A percentile compares a stretch with the other conserved stretches of the same genome.
Conservation (phyloP, 2,797 vertebrate genomes). For the Enoplosus armatus region DNA sequence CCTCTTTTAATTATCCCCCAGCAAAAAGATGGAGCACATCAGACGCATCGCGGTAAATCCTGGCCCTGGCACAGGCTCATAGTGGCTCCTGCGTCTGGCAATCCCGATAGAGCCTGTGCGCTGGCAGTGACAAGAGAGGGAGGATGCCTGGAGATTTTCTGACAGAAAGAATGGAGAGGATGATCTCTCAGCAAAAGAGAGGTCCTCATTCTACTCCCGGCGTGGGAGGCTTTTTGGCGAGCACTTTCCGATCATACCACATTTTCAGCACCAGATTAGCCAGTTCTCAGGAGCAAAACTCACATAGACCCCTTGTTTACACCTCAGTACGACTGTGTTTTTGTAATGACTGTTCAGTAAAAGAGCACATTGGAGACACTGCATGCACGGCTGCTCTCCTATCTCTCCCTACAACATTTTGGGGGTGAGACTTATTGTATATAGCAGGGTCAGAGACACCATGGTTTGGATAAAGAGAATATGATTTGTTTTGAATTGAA, state of each 20-base stretch:
- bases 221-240: conserved; percentile 80
- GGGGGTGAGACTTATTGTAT: conserved; percentile 71
- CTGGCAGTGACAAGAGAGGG: conserved; percentile 85
- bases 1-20: conserved; percentile 89
- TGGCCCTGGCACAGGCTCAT: conserved; percentile 86
- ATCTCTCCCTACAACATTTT: conserved; percentile 80
- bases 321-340: conserved; percentile 72
- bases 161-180: conserved; percentile 84
- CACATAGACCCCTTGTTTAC: conserved; percentile 76
- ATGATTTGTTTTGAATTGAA: conserved; percentile 70
- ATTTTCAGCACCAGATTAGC: conserved; percentile 87
- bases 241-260: conserved; percentile 74
- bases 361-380: conserved; percentile 63
- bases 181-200: conserved; percentile 84
- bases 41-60: conserved; percentile 86
- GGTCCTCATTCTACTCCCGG: conserved; percentile 79
- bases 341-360: conserved; percentile 75
- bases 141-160: conserved; percentile 83
- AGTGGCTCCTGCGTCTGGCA: conserved; percentile 86
- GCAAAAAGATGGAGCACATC: conserved; percentile 87
- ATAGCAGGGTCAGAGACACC: conserved; percentile 64
- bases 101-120: conserved; percentile 84
- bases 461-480: conserved; percentile 69
- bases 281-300: conserved; percentile 77
- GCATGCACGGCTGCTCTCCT: conserved; percentile 73